Evolutionary conservation across 1,140 invertebrate genomes (phyloP), one percentile per base, ranked within the genome.

Genomic region (Manduca sexta): DNA sequence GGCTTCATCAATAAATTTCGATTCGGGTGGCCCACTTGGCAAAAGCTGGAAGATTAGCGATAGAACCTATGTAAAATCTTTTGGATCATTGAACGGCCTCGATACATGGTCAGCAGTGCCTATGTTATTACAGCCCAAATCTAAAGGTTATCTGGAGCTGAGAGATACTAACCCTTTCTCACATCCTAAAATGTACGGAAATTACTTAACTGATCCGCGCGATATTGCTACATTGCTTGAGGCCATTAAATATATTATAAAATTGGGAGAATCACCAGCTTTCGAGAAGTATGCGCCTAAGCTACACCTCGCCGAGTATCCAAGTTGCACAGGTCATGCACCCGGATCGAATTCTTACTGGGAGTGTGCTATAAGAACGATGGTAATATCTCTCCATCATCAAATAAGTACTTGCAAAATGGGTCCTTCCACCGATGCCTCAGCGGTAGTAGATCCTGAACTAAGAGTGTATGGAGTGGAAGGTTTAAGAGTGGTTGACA

Each of bases 401-500:
- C 92, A 92, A 45, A 80, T 90, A 6, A 89, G 90, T 0, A 93
- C 93, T 0, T 91, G 88, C 12, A 93, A 91, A 76, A 96, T 96
- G 95, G 94, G 94, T 0, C 90, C 92, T 0, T 30, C 60, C 1
- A 76, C 48, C 10, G 94, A 96, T 71, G 65, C 83, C 1, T 73
- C 87, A 12, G 91, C 94, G 1, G 94, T 97, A 0, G 94, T 97
- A 0, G 91, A 94, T 77, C 88, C 91, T 0, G 76, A 92, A 45
- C 77, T 97, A 2, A 88, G 85, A 68, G 92, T 96, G 0, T 86
- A 93, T 50, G 93, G 93, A 0, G 68, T 94, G 0, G 64, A 86
- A n/a, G 87, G 88, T 3, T 76, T 96, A 14, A 87, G 95, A 35
- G 93, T 95, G 0, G 91, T 89, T 0, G 94, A 96, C 76, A 88